Evolutionary conservation across 2,888 invertebrate species (phyloP), one percentile per base, ranked within the genome.

Genomic region (Microdon myrmicae): DNA sequence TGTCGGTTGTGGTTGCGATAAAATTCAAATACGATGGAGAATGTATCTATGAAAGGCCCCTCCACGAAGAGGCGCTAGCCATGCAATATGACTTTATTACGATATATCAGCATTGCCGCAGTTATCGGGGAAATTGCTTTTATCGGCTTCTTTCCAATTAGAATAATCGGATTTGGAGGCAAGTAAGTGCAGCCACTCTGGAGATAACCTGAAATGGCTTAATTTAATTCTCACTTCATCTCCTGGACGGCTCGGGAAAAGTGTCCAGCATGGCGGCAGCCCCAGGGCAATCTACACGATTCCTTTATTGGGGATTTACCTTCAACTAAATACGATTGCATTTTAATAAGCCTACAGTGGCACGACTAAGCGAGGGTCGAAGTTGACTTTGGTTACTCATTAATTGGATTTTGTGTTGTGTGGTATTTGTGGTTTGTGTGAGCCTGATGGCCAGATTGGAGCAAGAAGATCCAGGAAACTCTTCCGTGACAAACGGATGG

Each of bases 221-320:
- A 58, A 64, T 64, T 64, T 53, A 58, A 64, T 64, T 64, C 58
- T 64, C 64, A 64, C 64, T 64, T 58, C 58, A 64, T 64, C 39
- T 41, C 7, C n/a, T n/a, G n/a, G n/a, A n/a, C n/a, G n/a, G n/a
- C n/a, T n/a, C n/a, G n/a, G n/a, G n/a, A n/a, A 10, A 29, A 38
- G 48, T 32, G 38, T 17, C 28, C 9, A 7, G 14, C 6, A 4
- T 17, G 6, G 7, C 4, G 23, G 14, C 9, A 9, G 17, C 43
- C 38, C 23, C 38, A 43, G 9, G 6, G 41, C 44, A 34, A 39
- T 44, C 39, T 58, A 28, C 19, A 28, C 19, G 12, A 20, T 13
- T 49, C 31, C 17, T 29, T 37, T 37, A 28, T 45, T 19, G 29
- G 31, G 29, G 39, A 53, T 53, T 53, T 39, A n/a, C 23, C 34